Percentiles rank a stretch among this genome's conserved stretches.
Evolutionary conservation across 2,888 invertebrate genomes (phyloP).

Genomic region (Andrena flavipes): DNA sequence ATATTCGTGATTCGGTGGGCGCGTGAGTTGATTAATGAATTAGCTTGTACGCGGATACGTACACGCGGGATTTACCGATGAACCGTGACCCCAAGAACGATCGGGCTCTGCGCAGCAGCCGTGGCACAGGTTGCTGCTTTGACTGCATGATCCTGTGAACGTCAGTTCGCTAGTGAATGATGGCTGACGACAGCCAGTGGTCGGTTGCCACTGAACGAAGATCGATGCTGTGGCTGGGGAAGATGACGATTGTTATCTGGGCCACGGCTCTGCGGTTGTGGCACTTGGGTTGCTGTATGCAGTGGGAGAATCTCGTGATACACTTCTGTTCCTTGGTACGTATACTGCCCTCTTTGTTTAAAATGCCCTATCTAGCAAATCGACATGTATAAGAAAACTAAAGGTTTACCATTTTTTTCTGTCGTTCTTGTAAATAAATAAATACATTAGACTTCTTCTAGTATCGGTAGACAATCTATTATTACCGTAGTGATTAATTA

Average conservation of each 20-base stretch:
- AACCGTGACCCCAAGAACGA: slow-evolving; percentile 44
- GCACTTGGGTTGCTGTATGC: too few species aligned
- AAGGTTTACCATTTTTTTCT: too few species aligned
- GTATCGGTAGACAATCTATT: too few species aligned
- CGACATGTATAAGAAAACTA: too few species aligned
- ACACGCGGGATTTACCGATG: slow-evolving; percentile 35
- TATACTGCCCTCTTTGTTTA: too few species aligned
- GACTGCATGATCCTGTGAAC: slow-evolving; percentile 47
- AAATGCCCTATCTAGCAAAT: too few species aligned
- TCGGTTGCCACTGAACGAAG: slow-evolving; percentile 7
- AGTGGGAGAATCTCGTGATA: too few species aligned
- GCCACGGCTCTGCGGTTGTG: too few species aligned
- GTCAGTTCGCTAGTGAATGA: slow-evolving; percentile 40
- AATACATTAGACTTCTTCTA: too few species aligned
- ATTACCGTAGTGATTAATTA: too few species aligned
- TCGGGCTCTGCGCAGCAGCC: not conserved
- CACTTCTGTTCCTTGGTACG: too few species aligned
- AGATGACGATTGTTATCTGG: slow-evolving; percentile 20
- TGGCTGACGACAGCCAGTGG: not conserved
- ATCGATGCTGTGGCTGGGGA: slow-evolving; percentile 14
- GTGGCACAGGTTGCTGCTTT: slow-evolving; percentile 34
- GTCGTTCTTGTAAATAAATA: too few species aligned
- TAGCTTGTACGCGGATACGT: slow-evolving; percentile 21
- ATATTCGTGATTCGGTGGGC: slow-evolving; percentile 21
- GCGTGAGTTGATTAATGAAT: slow-evolving; percentile 56